Conservation (phyloP, 2,888 invertebrate genomes). For the Philaethria dido region DNA sequence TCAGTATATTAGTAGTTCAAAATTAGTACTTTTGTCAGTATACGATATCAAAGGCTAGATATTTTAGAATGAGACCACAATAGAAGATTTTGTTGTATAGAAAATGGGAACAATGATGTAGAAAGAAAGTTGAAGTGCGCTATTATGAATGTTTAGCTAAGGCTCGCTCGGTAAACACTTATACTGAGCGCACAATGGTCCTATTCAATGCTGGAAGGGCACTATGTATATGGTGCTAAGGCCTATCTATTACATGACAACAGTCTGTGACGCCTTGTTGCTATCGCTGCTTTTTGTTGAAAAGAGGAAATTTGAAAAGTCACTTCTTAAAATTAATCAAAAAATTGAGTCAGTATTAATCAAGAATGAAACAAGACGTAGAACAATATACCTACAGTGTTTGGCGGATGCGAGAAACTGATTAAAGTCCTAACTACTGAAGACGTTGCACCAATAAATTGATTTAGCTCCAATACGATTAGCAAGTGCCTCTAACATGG, state of each 20-base stretch:
- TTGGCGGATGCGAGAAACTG: conserved; percentile 16
- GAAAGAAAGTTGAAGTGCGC: conserved; percentile 59
- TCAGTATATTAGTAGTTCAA: too few species aligned
- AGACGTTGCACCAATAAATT: conserved; percentile 38
- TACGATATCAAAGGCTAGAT: conserved; percentile 3
- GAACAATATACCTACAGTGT: neutral
- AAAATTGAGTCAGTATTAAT: neutral
- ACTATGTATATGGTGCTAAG: conserved; percentile 38
- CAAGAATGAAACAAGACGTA: neutral
- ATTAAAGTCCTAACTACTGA: conserved; percentile 30
- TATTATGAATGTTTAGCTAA: conserved; percentile 53
- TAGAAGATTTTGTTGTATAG: conserved; percentile 38
- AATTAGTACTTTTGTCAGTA: too few species aligned
- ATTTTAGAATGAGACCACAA: conserved; percentile 33
- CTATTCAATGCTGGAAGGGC: conserved; percentile 37
- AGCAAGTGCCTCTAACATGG: conserved; percentile 30
- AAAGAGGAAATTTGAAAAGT: neutral
- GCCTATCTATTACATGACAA: conserved; percentile 39
- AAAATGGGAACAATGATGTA: conserved; percentile 51
- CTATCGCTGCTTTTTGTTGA: neutral
- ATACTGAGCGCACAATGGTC: conserved; percentile 37
- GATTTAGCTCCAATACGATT: conserved; percentile 38
- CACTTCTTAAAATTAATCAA: neutral
- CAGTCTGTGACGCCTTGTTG: neutral
- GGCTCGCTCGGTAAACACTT: conserved; percentile 50